A percentile compares a stretch with the other conserved stretches of the same genome.
phyloP scores from a whole-genome alignment of 1,140 invertebrate species.

The Pachyrhynchus sulphureomaculatus region DNA sequence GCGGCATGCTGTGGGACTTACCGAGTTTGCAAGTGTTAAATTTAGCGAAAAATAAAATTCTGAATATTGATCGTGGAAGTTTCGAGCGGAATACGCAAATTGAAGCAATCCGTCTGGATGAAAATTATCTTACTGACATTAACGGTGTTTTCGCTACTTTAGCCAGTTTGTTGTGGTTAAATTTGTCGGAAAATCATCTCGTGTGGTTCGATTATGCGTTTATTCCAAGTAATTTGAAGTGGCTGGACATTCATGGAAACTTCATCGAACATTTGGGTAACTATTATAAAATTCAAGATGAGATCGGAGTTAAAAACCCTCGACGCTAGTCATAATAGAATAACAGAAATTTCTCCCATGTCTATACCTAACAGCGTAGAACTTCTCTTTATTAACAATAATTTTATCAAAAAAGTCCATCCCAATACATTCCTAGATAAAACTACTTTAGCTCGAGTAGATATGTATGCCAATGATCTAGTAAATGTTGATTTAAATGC shows the following conservation, averaged over 20 bases:
- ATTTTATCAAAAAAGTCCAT: constrained; percentile 75
- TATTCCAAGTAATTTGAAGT: constrained; percentile 83
- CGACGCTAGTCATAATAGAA: constrained; percentile 84
- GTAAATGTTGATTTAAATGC: constrained; percentile 78
- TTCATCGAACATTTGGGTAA: constrained; percentile 82
- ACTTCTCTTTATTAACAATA: constrained; percentile 86
- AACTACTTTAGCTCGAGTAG: constrained; percentile 78
- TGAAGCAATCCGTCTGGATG: constrained; percentile 82
- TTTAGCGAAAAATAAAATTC: constrained; percentile 84
- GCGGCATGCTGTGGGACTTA: constrained; percentile 83
- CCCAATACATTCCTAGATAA: constrained; percentile 86
- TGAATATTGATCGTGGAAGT: constrained; percentile 76
- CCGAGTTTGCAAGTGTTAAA: constrained; percentile 81
- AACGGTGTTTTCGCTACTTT: constrained; percentile 83
- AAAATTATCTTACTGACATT: constrained; percentile 82
- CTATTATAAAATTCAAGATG: constrained; percentile 80
- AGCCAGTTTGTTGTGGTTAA: constrained; percentile 78
- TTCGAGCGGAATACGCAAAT: constrained; percentile 78
- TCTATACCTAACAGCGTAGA: constrained; percentile 88
- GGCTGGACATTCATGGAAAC: constrained; percentile 87
- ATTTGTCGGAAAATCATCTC: constrained; percentile 88
- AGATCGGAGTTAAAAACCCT: constrained; percentile 79
- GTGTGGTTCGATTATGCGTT: constrained; percentile 90
- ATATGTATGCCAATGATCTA: constrained; percentile 86
- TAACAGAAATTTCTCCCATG: constrained; percentile 74